A percentile compares a stretch with the other conserved stretches of the same genome.
Conservation (phyloP, 2,888 invertebrate species). For the Fragum sueziense region DNA sequence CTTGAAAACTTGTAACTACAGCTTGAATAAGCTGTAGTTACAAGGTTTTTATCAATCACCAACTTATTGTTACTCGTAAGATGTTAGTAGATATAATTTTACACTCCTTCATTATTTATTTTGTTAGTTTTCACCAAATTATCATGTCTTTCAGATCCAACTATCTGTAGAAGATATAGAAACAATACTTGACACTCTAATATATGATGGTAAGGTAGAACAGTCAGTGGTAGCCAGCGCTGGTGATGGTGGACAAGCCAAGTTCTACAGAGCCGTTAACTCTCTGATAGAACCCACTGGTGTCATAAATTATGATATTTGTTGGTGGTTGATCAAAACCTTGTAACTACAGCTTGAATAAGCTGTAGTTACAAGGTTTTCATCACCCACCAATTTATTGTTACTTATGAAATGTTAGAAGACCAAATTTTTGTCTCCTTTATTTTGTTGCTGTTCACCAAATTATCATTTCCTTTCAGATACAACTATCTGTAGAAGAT, state of each 20-base stretch:
- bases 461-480: no score
- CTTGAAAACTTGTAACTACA: conserved; percentile 97
- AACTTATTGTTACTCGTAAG: no score
- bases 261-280: conserved; percentile 90
- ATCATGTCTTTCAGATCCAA: conserved; percentile 85
- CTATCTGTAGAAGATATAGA: conserved; percentile 92
- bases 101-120: conserved; percentile 95
- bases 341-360: no score
- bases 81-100: conserved; percentile 94
- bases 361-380: no score
- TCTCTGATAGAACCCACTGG: conserved; percentile 90
- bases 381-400: no score
- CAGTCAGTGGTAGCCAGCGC: conserved; percentile 83
- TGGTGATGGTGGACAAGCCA: conserved; percentile 74
- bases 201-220: conserved; percentile 96
- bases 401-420: no score
- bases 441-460: no score
- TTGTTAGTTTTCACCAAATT: no score
- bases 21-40: conserved; percentile 95
- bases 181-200: conserved; percentile 94
- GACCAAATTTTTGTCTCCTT: no score
- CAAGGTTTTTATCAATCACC: no score
- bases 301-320: no score
- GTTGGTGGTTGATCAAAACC: no score
- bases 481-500: conserved; percentile 89